These are phyloP conservation scores for Chondrilla cf. caribensis DNA, from an alignment of 37 sponge, comb jelly and placozoan genomes.

Conservation along the genomic window DNA sequence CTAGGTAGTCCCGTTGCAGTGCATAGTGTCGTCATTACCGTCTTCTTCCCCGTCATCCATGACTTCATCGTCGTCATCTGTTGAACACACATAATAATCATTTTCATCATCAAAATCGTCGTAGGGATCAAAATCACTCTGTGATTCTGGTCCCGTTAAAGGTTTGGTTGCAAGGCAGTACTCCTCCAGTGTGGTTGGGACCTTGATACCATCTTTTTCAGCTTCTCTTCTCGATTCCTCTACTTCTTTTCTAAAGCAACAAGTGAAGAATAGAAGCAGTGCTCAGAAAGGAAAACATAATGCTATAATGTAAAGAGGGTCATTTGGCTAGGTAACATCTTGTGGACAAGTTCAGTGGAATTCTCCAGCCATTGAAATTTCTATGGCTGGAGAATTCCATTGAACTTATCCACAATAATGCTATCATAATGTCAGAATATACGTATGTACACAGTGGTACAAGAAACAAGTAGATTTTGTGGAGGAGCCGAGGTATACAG, in stretches of 20 bases:
- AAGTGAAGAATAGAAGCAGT: background rate
- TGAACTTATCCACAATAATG: no score
- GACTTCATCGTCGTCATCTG: conserved; percentile 61
- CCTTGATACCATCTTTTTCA: conserved; percentile 81
- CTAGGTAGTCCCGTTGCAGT: conserved; percentile 9
- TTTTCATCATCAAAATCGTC: conserved; percentile 45
- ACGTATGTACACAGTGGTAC: no score
- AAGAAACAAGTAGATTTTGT: no score
- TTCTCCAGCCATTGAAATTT: no score
- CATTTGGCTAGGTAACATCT: no score
- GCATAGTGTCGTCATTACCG: conserved; percentile 12
- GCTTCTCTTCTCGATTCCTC: conserved; percentile 87
- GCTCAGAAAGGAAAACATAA: background rate
- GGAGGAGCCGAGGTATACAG: no score
- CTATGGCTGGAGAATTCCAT: no score
- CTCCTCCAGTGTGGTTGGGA: conserved; percentile 82
- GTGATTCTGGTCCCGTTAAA: conserved; percentile 18
- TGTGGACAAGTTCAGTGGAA: no score
- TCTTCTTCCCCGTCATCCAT: conserved; percentile 36
- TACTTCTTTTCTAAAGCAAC: conserved; percentile 74
- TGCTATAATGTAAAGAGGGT: no score
- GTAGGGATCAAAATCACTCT: conserved; percentile 52
- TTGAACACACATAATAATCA: conserved; percentile 37
- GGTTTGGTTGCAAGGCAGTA: conserved; percentile 57
- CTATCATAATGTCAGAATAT: no score